phyloP scores from a whole-genome alignment of 2,113 vertebrate species.

The Sceloporus undulatus region DNA sequence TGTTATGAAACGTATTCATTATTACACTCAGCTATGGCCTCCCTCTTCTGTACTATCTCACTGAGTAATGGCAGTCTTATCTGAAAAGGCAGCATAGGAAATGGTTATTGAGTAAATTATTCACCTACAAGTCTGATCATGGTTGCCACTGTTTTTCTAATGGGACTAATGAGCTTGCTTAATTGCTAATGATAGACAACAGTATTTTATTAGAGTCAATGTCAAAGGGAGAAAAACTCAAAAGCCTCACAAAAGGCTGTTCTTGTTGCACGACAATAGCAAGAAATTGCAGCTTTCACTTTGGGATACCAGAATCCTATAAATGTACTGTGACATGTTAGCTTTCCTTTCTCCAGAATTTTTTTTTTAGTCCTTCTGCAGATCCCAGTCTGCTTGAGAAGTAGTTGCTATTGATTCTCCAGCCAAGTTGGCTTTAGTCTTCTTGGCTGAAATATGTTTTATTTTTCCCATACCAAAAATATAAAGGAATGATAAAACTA shows the following conservation, averaged over 20 bases:
- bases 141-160: background rate
- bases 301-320: conserved; percentile 32
- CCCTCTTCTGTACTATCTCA: background rate
- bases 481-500: background rate
- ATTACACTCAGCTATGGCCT: background rate
- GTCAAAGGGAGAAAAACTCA: background rate
- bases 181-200: conserved; percentile 34
- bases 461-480: background rate
- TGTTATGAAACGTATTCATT: background rate
- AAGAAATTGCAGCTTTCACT: conserved; percentile 51
- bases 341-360: conserved; percentile 43
- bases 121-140: background rate
- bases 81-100: background rate
- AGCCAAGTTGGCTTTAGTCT: background rate
- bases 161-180: background rate
- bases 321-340: conserved; percentile 37
- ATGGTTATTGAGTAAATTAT: conserved; percentile 20
- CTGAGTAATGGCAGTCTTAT: background rate
- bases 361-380: background rate
- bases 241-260: conserved; percentile 34
- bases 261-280: background rate
- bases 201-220: conserved; percentile 37
- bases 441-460: conserved; percentile 23
- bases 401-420: conserved; percentile 36
- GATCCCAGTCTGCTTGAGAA: conserved; percentile 6